Evolutionary conservation across 2,797 vertebrate species (phyloP).

Genomic region (Stomatorhinus walkeri): DNA sequence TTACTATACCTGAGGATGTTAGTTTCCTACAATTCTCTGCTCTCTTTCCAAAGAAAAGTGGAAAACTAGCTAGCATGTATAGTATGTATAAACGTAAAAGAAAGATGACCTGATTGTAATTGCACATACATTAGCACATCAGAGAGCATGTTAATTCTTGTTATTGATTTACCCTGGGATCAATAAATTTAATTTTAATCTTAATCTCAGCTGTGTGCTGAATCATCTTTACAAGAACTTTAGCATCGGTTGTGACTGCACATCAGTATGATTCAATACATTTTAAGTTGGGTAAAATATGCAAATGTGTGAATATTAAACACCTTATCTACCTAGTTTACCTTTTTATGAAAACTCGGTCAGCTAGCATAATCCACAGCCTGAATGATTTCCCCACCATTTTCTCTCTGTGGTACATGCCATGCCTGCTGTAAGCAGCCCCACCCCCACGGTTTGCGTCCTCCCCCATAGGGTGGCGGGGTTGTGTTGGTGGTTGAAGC

Average conservation of each 20-base stretch:
- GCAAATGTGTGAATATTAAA: background rate
- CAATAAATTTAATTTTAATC: background rate
- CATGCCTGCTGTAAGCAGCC: background rate
- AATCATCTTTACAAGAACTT: background rate
- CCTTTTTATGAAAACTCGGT: background rate
- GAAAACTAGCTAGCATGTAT: background rate
- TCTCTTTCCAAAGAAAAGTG: background rate
- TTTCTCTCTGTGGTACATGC: background rate
- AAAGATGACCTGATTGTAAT: background rate
- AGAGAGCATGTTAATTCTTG: background rate
- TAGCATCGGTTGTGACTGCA: background rate
- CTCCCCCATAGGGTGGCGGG: background rate
- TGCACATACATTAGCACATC: background rate
- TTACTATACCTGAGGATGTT: background rate
- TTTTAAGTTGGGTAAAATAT: background rate
- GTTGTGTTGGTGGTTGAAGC: background rate
- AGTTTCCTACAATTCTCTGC: background rate
- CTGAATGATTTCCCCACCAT: background rate
- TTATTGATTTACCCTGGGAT: background rate
- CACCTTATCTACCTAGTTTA: background rate
- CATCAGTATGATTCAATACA: background rate
- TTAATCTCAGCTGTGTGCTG: background rate
- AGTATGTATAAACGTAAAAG: background rate
- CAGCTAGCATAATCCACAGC: background rate
- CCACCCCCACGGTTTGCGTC: background rate